Evolutionary conservation across 1,140 invertebrate genomes (phyloP).

Genomic region (Orchestia grillus): DNA sequence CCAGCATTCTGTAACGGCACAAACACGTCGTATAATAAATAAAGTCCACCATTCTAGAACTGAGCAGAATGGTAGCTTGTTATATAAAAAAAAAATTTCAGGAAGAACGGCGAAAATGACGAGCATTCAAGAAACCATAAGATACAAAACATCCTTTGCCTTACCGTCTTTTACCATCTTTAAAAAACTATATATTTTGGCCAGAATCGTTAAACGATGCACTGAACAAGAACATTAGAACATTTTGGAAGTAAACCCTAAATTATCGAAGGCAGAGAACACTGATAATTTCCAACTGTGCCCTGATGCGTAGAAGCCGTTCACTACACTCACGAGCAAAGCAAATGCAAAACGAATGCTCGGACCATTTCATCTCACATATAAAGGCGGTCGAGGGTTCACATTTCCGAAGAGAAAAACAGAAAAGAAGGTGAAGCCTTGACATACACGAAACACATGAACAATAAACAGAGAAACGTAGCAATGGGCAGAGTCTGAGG

Average conservation of each 20-base stretch:
- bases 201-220: no score
- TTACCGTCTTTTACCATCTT: no score
- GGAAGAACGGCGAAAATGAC: neutral
- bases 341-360: no score
- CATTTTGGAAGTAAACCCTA: neutral
- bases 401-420: no score
- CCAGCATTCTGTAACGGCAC: neutral
- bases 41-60: neutral
- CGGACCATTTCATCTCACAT: no score
- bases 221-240: no score
- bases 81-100: neutral
- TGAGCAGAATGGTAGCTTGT: neutral
- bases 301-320: neutral
- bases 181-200: no score
- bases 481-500: neutral
- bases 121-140: neutral
- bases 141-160: neutral
- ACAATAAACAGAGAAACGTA: neutral
- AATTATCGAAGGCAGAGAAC: neutral
- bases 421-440: no score
- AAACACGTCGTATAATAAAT: neutral
- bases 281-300: neutral
- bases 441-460: neutral
- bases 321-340: no score
- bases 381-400: no score